A percentile compares a stretch with the other conserved stretches of the same genome.
Conservation (phyloP, 1,140 invertebrate species). For the Parapsyche elsis region DNA sequence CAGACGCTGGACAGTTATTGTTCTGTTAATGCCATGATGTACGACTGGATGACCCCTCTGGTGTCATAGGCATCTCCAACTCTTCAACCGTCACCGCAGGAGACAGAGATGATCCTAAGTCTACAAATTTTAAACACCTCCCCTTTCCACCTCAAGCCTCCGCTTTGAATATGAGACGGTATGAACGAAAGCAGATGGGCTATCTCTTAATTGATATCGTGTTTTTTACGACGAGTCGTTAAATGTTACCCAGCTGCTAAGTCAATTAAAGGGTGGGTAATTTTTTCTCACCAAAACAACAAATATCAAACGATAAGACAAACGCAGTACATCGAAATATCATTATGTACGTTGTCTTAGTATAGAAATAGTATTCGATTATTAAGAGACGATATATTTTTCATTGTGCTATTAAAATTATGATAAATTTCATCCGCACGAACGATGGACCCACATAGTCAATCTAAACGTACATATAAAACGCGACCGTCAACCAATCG, state of each 20-base stretch:
- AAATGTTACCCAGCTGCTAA: constrained; percentile 24
- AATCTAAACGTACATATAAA: no score
- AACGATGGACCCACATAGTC: no score
- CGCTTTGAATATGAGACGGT: constrained; percentile 17
- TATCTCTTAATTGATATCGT: constrained; percentile 46
- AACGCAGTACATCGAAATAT: no score
- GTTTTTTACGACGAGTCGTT: constrained; percentile 27
- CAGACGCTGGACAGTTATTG: constrained; percentile 11
- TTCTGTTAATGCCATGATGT: constrained; percentile 44
- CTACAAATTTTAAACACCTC: neutral
- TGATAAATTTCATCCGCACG: no score
- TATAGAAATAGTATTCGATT: no score
- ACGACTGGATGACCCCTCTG: constrained; percentile 37
- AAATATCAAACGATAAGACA: no score
- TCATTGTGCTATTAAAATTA: no score
- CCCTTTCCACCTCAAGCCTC: neutral
- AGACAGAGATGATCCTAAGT: no score
- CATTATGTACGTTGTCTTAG: no score
- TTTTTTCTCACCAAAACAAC: no score
- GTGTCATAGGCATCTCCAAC: neutral
- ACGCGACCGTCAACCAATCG: no score
- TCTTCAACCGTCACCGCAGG: neutral
- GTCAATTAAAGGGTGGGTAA: constrained; percentile 20
- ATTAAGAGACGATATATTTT: no score
- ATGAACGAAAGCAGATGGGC: constrained; percentile 25